phyloP scores from a whole-genome alignment of 2,113 vertebrate species.

The Leucopsar rothschildi region DNA sequence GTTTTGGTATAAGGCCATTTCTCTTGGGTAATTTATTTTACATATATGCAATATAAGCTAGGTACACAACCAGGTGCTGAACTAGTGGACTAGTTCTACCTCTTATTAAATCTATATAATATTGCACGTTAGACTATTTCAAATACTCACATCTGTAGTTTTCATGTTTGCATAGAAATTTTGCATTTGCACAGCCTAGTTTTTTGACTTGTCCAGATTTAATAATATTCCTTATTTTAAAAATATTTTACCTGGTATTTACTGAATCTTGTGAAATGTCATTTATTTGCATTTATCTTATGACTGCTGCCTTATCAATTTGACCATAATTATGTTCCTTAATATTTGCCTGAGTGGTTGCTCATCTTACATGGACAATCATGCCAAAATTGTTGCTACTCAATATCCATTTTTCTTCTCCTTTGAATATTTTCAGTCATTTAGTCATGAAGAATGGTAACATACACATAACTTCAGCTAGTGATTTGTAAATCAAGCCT shows the following conservation, averaged over 20 bases:
- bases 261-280: not conserved
- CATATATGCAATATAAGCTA: not conserved
- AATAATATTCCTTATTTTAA: not conserved
- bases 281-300: not conserved
- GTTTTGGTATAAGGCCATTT: not conserved
- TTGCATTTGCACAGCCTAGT: not conserved
- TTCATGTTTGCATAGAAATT: not conserved
- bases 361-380: not conserved
- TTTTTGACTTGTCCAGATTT: not conserved
- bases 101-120: not conserved
- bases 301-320: not conserved
- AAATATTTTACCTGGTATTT: not conserved
- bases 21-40: not conserved
- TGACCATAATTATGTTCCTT: not conserved
- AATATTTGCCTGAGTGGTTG: not conserved
- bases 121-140: not conserved
- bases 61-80: not conserved
- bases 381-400: not conserved
- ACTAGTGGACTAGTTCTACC: not conserved
- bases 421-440: not conserved
- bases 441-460: not conserved
- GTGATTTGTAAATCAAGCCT: not conserved
- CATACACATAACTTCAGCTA: not conserved
- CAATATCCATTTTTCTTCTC: not conserved
- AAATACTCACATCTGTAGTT: not conserved